Evolutionary conservation across 2,797 vertebrate species (phyloP), one percentile per base, ranked within the genome.

Genomic region (Melanogrammus aeglefinus): DNA sequence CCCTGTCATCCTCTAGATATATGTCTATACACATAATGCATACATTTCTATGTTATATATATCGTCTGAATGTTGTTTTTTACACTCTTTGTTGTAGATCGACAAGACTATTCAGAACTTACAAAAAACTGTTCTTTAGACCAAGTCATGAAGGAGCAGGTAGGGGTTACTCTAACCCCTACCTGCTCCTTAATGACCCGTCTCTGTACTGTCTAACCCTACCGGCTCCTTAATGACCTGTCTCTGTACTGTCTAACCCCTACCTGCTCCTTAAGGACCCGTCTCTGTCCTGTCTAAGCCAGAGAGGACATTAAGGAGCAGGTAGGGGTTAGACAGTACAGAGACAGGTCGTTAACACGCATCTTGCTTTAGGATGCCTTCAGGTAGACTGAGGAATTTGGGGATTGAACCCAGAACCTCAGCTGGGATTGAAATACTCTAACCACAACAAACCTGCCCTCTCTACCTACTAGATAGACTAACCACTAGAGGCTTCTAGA

Each of bases 291-390:
- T 33, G 31, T 33, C 31, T 33, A 2, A 33, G n/a, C 31, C 31
- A n/a, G n/a, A n/a, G n/a, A n/a, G n/a, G n/a, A 3, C 3, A 33
- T 3, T 63, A 63, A 63, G 57, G 57, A 63, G 57, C 57, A 63
- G 57, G 57, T 63, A 63, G 57, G 57, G 57, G 57, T 63, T 63
- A 63, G 21, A 63, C 57, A 63, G 57, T 63, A 63, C n/a, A 63
- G 21, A 63, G 21, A 24, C 57, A 24, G 21, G 57, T 24, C 57
- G 24, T 63, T 63, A 63, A n/a, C 21, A 63, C 7, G 47, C 18
- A 51, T 5, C 3, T 21, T 51, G 3, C 47, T 51, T 18, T 51
- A 6, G 47, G 18, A 57, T 21, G 18, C 5, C 18, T 57, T 6
- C 2, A 57, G 47, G 47, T 57, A 57, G 16, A 57, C 18, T 18